A percentile compares a stretch with the other conserved stretches of the same genome.
Conservation (phyloP, 2,113 vertebrate species). For the Saccopteryx bilineata region DNA sequence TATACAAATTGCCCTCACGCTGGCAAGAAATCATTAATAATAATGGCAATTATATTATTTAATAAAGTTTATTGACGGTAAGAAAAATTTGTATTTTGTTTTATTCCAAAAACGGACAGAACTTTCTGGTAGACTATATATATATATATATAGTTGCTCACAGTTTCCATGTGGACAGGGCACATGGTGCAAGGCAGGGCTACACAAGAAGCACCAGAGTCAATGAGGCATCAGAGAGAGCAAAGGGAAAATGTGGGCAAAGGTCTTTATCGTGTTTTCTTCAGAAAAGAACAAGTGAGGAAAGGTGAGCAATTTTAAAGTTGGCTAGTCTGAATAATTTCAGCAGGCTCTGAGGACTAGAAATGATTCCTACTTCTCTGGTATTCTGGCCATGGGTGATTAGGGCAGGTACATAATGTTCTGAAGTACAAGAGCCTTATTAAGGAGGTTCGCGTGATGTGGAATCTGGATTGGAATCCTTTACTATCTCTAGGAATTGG, state of each 20-base stretch:
- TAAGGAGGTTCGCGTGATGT: background rate
- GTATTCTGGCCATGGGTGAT: background rate
- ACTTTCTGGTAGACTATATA: too few relatives aligned
- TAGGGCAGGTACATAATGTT: background rate
- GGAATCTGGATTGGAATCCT: background rate
- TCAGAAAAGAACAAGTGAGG: background rate
- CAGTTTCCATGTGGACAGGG: background rate
- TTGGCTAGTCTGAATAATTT: background rate
- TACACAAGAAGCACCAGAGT: background rate
- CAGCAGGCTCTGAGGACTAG: background rate
- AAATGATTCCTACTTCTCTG: background rate
- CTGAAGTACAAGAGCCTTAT: background rate
- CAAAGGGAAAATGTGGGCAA: background rate
- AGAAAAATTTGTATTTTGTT: too few relatives aligned
- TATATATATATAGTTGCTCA: too few relatives aligned
- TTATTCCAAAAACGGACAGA: too few relatives aligned
- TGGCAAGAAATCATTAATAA: too few relatives aligned
- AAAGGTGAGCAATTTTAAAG: background rate
- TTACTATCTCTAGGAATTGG: background rate
- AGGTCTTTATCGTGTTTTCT: background rate
- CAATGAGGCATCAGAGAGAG: background rate
- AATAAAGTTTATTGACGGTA: too few relatives aligned
- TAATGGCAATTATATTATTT: too few relatives aligned
- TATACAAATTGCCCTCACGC: too few relatives aligned
- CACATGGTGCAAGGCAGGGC: accelerated